A percentile compares a stretch with the other conserved stretches of the same genome.
These are phyloP conservation scores for Coenonympha arcania DNA, from an alignment of 2,888 invertebrate genomes.

Conservation along the genomic window DNA sequence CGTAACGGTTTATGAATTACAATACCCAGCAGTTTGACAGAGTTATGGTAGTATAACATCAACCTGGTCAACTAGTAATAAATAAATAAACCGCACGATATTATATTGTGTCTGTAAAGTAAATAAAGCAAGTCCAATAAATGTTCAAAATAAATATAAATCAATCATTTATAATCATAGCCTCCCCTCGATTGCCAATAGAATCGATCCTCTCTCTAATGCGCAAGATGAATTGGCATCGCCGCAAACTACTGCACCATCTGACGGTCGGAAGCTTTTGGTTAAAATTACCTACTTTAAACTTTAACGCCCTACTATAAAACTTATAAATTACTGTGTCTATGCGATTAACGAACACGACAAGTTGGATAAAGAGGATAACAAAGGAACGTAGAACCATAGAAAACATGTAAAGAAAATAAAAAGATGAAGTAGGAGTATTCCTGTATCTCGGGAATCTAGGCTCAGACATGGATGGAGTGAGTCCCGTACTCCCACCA, in stretches of 20 bases:
- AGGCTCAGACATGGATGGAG: no score
- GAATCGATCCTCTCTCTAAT: slow-evolving; percentile 47
- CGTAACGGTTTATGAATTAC: no score
- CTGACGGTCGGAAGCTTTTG: slow-evolving; percentile 19
- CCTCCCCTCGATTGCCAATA: slow-evolving; percentile 31
- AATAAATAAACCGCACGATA: neutral
- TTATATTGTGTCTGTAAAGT: neutral
- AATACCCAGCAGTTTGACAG: no score
- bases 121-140: slow-evolving; percentile 4
- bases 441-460: no score
- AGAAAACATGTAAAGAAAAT: no score
- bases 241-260: slow-evolving; percentile 54
- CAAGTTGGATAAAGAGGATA: neutral
- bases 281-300: neutral
- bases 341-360: no score
- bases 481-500: no score
- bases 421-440: no score
- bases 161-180: slow-evolving; percentile 31
- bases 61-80: neutral
- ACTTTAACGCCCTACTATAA: no score
- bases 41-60: no score
- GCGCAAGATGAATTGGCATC: slow-evolving; percentile 55
- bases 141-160: slow-evolving; percentile 10
- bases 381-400: neutral
- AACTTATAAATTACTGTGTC: no score